Percentiles rank a stretch among this genome's conserved stretches.
Conservation (phyloP, 2,888 invertebrate species). For the Megamerina dolium region DNA sequence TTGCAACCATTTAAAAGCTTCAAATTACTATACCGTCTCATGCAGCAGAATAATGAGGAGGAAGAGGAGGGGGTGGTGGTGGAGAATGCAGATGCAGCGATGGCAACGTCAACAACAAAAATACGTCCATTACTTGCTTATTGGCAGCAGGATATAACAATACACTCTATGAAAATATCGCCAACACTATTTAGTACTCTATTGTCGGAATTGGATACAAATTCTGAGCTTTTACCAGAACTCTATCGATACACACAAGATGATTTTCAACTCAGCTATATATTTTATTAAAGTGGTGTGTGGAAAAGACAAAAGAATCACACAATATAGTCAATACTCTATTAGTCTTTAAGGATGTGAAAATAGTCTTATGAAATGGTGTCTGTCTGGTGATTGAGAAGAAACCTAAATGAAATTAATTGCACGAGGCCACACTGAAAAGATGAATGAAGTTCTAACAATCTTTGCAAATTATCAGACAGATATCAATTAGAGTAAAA, state of each 20-base stretch:
- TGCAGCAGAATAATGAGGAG: constrained; percentile 11
- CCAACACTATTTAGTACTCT: constrained; percentile 33
- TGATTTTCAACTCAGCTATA: constrained; percentile 35
- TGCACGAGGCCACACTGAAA: too few species aligned
- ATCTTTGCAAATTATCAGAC: too few species aligned
- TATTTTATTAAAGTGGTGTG: constrained; percentile 29
- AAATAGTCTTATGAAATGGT: too few species aligned
- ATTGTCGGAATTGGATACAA: constrained; percentile 28
- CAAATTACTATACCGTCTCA: constrained; percentile 26
- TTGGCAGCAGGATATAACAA: constrained; percentile 30
- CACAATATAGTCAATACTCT: neutral
- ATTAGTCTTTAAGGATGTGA: neutral
- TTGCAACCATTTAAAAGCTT: constrained; percentile 17
- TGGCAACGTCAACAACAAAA: neutral
- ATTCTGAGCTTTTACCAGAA: constrained; percentile 33
- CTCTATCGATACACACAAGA: constrained; percentile 32
- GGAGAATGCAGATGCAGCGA: neutral
- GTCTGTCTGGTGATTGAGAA: too few species aligned
- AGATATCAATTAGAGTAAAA: too few species aligned
- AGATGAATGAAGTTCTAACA: too few species aligned
- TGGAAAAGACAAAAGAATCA: neutral
- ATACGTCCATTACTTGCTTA: constrained; percentile 20
- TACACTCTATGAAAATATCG: constrained; percentile 33
- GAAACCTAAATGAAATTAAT: too few species aligned
- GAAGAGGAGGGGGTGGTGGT: constrained; percentile 5